Evolutionary conservation across 2,113 vertebrate genomes (phyloP).

Genomic region (Nannospalax galili): DNA sequence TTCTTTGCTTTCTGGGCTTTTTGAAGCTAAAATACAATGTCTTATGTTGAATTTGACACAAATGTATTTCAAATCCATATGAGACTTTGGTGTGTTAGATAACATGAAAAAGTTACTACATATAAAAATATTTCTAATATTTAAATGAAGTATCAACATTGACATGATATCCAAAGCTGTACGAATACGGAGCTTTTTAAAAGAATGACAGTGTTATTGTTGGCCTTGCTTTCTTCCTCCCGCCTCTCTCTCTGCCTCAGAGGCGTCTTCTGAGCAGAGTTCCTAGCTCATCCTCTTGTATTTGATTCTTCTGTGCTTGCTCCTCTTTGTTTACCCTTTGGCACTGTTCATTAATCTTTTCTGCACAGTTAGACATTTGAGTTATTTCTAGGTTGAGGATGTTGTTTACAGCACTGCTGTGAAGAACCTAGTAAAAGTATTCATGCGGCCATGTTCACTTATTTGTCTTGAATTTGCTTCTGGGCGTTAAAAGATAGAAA

Average conservation of each 20-base stretch:
- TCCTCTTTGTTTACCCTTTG: not conserved
- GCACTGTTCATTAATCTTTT: not conserved
- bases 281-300: not conserved
- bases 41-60: not conserved
- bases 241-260: too few relatives aligned
- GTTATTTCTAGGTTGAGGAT: not conserved
- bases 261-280: not conserved
- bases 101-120: not conserved
- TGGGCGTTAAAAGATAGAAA: not conserved
- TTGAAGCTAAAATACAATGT: not conserved
- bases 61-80: not conserved
- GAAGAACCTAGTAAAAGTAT: not conserved
- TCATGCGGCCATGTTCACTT: not conserved
- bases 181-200: not conserved
- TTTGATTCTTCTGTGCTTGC: too few relatives aligned
- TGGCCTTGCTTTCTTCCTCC: not conserved
- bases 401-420: not conserved
- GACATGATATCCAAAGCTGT: not conserved
- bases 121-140: not conserved
- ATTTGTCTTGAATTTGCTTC: not conserved
- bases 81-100: too few relatives aligned
- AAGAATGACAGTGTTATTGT: not conserved
- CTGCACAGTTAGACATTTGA: too few relatives aligned
- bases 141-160: not conserved
- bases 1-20: not conserved